Conservation (phyloP, 2,797 vertebrate species). For the Chloroceryle inda region DNA sequence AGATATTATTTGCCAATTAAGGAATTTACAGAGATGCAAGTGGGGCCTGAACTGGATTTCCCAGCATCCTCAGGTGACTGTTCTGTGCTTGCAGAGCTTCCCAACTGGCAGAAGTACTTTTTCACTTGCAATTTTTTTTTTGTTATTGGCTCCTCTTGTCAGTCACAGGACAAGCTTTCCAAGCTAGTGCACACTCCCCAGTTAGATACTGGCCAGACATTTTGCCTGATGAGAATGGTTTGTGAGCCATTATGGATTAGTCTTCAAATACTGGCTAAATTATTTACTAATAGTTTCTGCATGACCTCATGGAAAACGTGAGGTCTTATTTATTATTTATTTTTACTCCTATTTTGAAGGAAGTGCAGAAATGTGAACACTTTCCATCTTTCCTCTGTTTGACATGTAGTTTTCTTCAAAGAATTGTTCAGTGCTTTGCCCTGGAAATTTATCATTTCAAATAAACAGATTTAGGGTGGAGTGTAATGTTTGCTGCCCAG, state of each 20-base stretch:
- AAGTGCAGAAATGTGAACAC: not conserved
- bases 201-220: not conserved
- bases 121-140: not conserved
- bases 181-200: not conserved
- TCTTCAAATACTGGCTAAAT: not conserved
- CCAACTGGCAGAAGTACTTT: not conserved
- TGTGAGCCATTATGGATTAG: not conserved
- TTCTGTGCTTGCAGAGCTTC: not conserved
- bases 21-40: not conserved
- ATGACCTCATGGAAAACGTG: not conserved
- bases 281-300: not conserved
- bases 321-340: not conserved
- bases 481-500: not conserved
- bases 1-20: conserved; percentile 3
- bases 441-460: not conserved
- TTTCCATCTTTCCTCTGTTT: not conserved
- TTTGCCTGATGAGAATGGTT: not conserved
- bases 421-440: not conserved
- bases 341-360: not conserved
- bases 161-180: conserved; percentile 7
- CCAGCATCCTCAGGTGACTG: not conserved
- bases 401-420: not conserved
- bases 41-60: conserved; percentile 25
- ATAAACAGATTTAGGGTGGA: not conserved
- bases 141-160: not conserved